Evolutionary conservation across 1,140 invertebrate genomes (phyloP).

Genomic region (Hyphantria cunea): DNA sequence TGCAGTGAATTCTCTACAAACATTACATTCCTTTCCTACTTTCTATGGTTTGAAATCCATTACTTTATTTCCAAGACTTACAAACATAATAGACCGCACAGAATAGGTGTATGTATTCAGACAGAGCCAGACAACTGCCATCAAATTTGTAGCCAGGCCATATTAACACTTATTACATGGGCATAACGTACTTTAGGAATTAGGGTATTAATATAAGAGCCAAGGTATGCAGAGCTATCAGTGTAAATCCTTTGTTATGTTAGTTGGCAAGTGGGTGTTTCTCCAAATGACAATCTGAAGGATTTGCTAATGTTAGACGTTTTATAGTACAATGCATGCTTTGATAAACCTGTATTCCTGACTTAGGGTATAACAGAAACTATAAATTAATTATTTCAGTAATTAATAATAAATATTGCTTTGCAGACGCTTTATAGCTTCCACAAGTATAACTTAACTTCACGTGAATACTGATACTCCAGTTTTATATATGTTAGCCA

Average conservation of each 20-base stretch:
- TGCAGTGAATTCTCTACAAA: slow-evolving; percentile 18
- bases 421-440: too few relatives aligned
- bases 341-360: too few relatives aligned
- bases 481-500: too few relatives aligned
- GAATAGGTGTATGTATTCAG: slow-evolving; percentile 41
- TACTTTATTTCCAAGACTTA: slow-evolving; percentile 6
- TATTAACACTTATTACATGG: not conserved
- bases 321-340: too few relatives aligned
- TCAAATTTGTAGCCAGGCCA: slow-evolving; percentile 1
- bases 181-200: not conserved
- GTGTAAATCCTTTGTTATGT: not conserved
- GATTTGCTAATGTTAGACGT: too few relatives aligned
- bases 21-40: slow-evolving; percentile 19
- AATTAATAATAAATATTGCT: too few relatives aligned
- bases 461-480: too few relatives aligned
- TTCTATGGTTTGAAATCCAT: slow-evolving; percentile 26
- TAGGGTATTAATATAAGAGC: slow-evolving; percentile 1
- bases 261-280: not conserved
- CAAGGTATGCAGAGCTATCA: not conserved
- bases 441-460: too few relatives aligned
- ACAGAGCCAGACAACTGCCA: slow-evolving; percentile 32
- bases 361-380: too few relatives aligned
- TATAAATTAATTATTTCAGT: too few relatives aligned
- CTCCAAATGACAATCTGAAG: not conserved
- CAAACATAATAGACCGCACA: slow-evolving; percentile 11